Base-by-base conservation (phyloP, 2,113 vertebrate genomes). In the Neopipo cinnamomea region DNA sequence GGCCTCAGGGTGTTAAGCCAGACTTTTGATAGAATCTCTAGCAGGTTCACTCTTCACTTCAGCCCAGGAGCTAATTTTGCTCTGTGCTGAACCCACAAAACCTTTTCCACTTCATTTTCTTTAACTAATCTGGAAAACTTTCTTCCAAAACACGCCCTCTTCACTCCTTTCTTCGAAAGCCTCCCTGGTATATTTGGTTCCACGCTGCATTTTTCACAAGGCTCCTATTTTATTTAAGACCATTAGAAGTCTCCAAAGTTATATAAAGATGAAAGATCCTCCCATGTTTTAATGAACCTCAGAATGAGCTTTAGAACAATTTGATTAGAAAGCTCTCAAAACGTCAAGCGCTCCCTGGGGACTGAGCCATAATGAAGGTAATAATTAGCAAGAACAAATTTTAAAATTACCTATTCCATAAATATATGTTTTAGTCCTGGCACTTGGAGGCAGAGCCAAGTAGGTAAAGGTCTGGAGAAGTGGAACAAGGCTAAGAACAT, bases 371-470 rank as follows among this genome's bases (percentile, higher is more conserved):
- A 96, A 94, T 85, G 86, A 94, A 96, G 82, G 90, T 70, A 97
- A 95, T 96, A 96, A 97, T 97, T 97, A 97, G 80, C 41, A 49
- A 90, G 84, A 96, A 75, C 90, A 93, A 88, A 96, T 94, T 86
- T 87, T 76, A 71, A 91, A 96, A 96, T 83, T 14, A 78, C 79
- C 83, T 88, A 41, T 91, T 91, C 93, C 93, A 93, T 84, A 91
- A 96, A 96, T 94, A 91, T 31, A 84, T 56, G 44, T 73, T 95
- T 95, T 85, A 95, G 25, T 92, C 12, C 14, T 55, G 55, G 24
- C 88, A 74, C 67, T 41, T 1, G 28, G 59, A 94, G 59, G 59
- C 37, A 17, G 23, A 89, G 39, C 59, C 79, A 95, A 84, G 85
- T 23, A 74, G 75, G 88, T 59, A 67, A 94, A 96, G 82, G 92